These are phyloP conservation scores for Hippocampus barbouri DNA, from an alignment of 2,113 vertebrate genomes.

Conservation along the genomic window DNA sequence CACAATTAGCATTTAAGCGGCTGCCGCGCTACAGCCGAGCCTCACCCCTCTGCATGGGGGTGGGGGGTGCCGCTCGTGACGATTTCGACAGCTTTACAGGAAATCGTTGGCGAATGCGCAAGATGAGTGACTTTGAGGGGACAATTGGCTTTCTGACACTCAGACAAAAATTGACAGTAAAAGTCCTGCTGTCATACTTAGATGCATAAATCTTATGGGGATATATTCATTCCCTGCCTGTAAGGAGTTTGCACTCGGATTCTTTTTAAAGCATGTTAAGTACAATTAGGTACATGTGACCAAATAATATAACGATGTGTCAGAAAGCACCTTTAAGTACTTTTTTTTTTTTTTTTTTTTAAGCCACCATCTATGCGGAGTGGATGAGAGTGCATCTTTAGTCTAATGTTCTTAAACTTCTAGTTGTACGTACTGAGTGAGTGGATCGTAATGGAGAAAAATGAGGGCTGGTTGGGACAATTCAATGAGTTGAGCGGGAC, in stretches of 20 bases:
- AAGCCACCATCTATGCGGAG: background rate
- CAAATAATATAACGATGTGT: background rate
- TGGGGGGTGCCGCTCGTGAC: slow-evolving; percentile 21
- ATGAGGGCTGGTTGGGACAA: slow-evolving; percentile 19
- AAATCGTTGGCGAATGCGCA: slow-evolving; percentile 46
- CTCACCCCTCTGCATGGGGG: slow-evolving; percentile 1
- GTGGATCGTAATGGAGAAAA: slow-evolving; percentile 28
- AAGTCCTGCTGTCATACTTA: background rate
- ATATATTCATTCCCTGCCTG: background rate
- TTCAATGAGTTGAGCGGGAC: slow-evolving; percentile 34
- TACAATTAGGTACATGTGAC: background rate
- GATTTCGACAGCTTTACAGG: slow-evolving; percentile 57
- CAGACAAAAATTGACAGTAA: slow-evolving; percentile 19
- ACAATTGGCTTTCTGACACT: slow-evolving; percentile 26
- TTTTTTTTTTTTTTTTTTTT: background rate
- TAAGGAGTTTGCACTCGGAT: background rate
- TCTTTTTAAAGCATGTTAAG: background rate
- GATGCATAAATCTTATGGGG: background rate
- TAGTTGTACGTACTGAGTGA: slow-evolving; percentile 13
- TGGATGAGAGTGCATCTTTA: background rate
- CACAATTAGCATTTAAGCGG: slow-evolving; percentile 55
- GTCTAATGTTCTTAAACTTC: background rate
- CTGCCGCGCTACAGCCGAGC: slow-evolving; percentile 10
- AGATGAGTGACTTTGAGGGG: slow-evolving; percentile 48
- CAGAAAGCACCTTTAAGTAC: background rate